Evolutionary conservation across 2,797 vertebrate genomes (phyloP).

Genomic region (Glyptemys insculpta): DNA sequence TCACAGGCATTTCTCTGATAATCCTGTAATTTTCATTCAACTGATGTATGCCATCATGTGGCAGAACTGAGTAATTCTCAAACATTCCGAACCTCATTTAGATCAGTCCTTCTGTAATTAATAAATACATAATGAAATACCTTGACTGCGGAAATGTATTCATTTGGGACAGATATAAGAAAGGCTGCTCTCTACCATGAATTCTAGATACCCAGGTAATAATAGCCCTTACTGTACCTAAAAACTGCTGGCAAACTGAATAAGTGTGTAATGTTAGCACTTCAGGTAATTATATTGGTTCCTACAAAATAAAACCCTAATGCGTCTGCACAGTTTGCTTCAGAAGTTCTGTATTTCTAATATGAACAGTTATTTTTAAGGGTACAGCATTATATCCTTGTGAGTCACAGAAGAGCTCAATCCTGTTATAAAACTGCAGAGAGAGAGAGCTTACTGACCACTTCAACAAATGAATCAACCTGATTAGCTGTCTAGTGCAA

Average conservation of each 20-base stretch:
- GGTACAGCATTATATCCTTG: background rate
- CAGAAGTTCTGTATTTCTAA: slow-evolving; percentile 13
- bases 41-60: slow-evolving; percentile 81
- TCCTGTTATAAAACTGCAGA: slow-evolving; percentile 3
- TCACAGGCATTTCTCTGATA: background rate
- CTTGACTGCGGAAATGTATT: background rate
- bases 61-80: slow-evolving; percentile 61
- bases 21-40: slow-evolving; percentile 34
- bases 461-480: slow-evolving; percentile 76
- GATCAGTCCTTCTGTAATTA: background rate
- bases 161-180: background rate
- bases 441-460: slow-evolving; percentile 30
- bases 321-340: background rate
- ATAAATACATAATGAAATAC: background rate
- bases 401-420: slow-evolving; percentile 51
- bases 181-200: background rate
- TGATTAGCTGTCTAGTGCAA: slow-evolving; percentile 80
- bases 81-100: background rate
- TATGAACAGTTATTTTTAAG: no score
- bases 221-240: background rate
- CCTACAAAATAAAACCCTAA: slow-evolving; percentile 50
- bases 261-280: background rate
- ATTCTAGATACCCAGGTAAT: background rate
- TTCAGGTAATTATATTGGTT: background rate
- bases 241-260: background rate